Base-by-base conservation (phyloP, 2,888 invertebrate species). In the Toxonevra muliebris region DNA sequence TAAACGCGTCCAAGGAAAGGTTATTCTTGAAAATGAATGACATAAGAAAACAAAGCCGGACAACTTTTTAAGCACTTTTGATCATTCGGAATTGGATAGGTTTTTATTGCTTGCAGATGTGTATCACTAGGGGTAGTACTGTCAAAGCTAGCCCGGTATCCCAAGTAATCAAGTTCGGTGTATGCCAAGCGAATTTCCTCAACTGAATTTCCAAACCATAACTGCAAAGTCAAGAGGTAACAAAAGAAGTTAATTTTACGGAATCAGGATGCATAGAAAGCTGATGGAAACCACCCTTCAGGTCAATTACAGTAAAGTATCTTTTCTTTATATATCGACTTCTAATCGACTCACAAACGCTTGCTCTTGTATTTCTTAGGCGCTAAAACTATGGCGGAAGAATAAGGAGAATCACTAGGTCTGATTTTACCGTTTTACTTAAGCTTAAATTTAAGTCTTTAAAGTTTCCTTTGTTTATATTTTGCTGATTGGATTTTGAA, bases 331-430 rank as follows among this genome's bases (percentile, higher is more conserved):
- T 73, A 73, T 2, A 75, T 15, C n/a, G 42, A 43, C 0, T 71
- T 63, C 54, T 69, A 71, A 41, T 73, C 71, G 9, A 72, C 60
- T 52, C 71, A 72, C 40, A 73, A 61, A 57, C 68, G 58, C 10
- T 66, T 48, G 10, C 65, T 71, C 0, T 67, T 68, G 7, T 60
- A 63, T 59, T 67, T 74, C 48, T 69, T 72, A 41, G 69, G 70
- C 3, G 52, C 61, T 10, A 53, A 15, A n/a, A 52, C 61, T n/a
- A 17, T 61, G 30, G 61, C 61, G 9, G 68, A 73, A 9, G 71
- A 55, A 66, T 67, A 73, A 17, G 66, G 62, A 10, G 73, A 70
- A 2, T 53, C 30, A 19, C 70, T 73, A 17, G 59, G 53, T 20
- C 71, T 65, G 30, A 71, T 73, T 13, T 63, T 55, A 5, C 62